Base-by-base conservation (phyloP, 1,140 invertebrate species). In the Drosophila nigromelanica region DNA sequence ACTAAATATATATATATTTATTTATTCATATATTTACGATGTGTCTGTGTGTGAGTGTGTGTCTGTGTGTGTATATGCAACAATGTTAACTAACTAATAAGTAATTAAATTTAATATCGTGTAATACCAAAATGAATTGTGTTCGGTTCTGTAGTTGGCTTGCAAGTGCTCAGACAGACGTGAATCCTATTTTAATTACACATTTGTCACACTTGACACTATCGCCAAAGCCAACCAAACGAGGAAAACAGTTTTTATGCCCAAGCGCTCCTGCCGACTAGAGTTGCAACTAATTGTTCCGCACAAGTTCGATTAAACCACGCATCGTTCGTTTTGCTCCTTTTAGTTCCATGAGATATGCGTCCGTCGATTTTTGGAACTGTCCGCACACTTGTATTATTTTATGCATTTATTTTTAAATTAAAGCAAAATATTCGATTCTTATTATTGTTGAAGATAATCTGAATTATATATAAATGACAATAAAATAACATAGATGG, bases 191-290 rank as follows among this genome's bases (percentile, higher is more conserved):
- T 35, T 52, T 15, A 52, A 52, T 52, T 27, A 27, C 24, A 27
- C 12, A 27, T 48, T 48, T 48, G 47, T 30, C 7, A 52, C 50
- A 52, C 50, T 12, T 50, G 43, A 70, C 54, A 67, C 47, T 59
- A 7, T 37, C 14, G 27, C 7, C 62, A 59, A 35, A 37, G 62
- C 69, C 54, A 51, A 45, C 27, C 14, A 35, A 35, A 35, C 33
- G 33, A 35, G 33, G 1, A 7, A 35, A 35, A 35, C 33, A 47
- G 24, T 33, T 62, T 62, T 33, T 42, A 64, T 35, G 18, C 51
- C 61, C 45, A 21, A 66, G 40, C 62, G 30, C 62, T 67, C 69
- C 69, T 72, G 47, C n/a, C 54, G 51, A 71, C 51, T 40, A 4
- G 33, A 35, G 33, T 35, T 35, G 33, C 8, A 35, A 8, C 33